These are phyloP conservation scores for Chalcis sispes DNA, from an alignment of 2,888 invertebrate species.

Conservation along the genomic window DNA sequence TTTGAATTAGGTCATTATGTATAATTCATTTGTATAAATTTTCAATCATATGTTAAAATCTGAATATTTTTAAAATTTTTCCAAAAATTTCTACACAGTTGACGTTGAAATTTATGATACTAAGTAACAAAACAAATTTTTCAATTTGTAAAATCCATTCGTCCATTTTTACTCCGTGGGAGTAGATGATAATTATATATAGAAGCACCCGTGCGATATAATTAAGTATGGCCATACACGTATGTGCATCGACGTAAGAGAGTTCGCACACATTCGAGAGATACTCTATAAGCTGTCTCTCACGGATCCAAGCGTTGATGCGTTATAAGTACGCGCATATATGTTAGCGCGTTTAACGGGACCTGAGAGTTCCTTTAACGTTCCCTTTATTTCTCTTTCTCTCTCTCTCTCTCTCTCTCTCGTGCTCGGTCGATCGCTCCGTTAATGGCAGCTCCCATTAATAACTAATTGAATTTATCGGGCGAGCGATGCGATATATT, in stretches of 20 bases:
- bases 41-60: too few species aligned
- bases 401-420: conserved; percentile 14
- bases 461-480: conserved; percentile 72
- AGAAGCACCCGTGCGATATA: conserved; percentile 34
- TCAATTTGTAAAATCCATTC: conserved; percentile 23
- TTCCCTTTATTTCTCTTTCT: background rate
- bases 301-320: conserved; percentile 13
- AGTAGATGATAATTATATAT: conserved; percentile 32
- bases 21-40: too few species aligned
- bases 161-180: background rate
- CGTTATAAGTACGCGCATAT: too few species aligned
- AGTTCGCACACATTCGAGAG: background rate
- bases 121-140: too few species aligned
- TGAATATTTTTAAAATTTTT: too few species aligned
- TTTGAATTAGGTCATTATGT: too few species aligned
- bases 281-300: conserved; percentile 14
- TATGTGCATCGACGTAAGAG: too few species aligned
- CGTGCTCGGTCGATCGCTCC: conserved; percentile 20
- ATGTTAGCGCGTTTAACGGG: conserved; percentile 40
- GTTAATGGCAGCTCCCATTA: conserved; percentile 70
- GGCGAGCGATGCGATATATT: conserved; percentile 60
- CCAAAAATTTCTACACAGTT: too few species aligned
- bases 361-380: conserved; percentile 34
- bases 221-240: conserved; percentile 19
- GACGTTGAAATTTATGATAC: too few species aligned